These are phyloP conservation scores for Eulemur mongoz DNA, from an alignment of 2,797 vertebrate genomes.

Conservation along the genomic window DNA sequence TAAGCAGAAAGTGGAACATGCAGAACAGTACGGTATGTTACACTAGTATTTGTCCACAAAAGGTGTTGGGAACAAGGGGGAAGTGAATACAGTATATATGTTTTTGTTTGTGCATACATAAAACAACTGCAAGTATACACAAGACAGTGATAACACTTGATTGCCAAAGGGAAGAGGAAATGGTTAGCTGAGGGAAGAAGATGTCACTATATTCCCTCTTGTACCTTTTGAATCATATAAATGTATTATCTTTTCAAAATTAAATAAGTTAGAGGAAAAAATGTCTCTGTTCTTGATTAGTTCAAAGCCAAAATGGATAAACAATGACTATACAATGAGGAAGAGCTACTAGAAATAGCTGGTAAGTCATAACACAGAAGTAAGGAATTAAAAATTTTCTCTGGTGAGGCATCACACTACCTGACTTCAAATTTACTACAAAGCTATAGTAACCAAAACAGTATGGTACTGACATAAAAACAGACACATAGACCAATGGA, in stretches of 20 bases:
- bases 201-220: background rate
- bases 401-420: background rate
- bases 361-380: background rate
- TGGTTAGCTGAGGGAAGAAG: background rate
- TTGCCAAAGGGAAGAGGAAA: background rate
- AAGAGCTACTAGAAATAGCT: background rate
- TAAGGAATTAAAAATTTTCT: background rate
- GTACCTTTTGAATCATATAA: background rate
- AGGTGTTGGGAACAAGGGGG: rapidly evolving
- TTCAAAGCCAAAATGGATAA: background rate
- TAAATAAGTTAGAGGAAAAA: background rate
- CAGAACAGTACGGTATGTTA: background rate
- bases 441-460: background rate
- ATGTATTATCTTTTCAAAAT: background rate
- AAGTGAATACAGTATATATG: background rate
- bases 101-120: background rate
- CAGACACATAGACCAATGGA: background rate
- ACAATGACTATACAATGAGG: background rate
- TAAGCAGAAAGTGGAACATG: background rate
- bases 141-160: background rate
- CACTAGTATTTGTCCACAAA: background rate
- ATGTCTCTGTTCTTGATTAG: background rate
- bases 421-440: background rate
- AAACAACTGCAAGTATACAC: background rate
- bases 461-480: background rate